Conservation (phyloP, 2,797 vertebrate species). For the Dicrostonyx torquatus region DNA sequence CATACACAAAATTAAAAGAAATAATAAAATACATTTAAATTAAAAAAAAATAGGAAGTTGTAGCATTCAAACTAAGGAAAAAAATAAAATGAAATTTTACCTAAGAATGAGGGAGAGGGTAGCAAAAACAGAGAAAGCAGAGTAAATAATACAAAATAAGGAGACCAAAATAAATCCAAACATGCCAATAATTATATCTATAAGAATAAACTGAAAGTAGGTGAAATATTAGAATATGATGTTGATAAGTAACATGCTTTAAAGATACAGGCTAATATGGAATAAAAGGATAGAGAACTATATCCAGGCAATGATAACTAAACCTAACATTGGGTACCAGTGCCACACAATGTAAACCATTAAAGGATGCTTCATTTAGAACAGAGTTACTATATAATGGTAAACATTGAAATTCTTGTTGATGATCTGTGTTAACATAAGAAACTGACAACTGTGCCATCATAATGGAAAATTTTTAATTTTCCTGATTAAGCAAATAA, state of each 20-base stretch:
- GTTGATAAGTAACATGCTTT: background rate
- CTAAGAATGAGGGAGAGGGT: background rate
- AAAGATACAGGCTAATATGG: background rate
- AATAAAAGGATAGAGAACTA: background rate
- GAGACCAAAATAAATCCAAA: slow-evolving; percentile 9
- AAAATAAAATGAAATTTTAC: slow-evolving; percentile 21
- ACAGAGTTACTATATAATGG: background rate
- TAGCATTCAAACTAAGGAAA: background rate
- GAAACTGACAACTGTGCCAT: background rate
- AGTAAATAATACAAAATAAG: slow-evolving; percentile 33
- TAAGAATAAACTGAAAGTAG: slow-evolving; percentile 17
- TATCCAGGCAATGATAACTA: background rate
- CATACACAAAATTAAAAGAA: background rate
- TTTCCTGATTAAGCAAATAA: background rate
- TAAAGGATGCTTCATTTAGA: background rate
- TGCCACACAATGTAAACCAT: background rate
- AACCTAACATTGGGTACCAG: background rate
- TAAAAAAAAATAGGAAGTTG: background rate
- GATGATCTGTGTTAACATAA: slow-evolving; percentile 23
- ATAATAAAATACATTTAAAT: background rate
- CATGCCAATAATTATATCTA: background rate
- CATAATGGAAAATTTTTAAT: background rate
- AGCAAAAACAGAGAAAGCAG: background rate
- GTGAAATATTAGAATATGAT: background rate
- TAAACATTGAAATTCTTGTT: background rate